Evolutionary conservation across 1,140 invertebrate species (phyloP), one percentile per base, ranked within the genome.

Genomic region (Trichonephila clavipes): DNA sequence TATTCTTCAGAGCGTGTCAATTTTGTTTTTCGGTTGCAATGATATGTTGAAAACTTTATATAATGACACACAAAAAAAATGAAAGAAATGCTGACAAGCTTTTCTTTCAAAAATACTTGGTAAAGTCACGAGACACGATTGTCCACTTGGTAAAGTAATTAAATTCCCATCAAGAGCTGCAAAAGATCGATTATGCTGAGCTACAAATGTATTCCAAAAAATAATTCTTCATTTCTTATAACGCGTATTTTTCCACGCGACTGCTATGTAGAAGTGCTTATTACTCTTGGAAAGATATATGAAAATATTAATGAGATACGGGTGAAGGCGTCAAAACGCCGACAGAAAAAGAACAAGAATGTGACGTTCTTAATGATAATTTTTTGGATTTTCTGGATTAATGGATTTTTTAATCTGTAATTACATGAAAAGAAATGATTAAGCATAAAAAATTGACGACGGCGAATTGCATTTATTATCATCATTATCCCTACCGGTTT

Each of bases 111-210:
- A 64, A 58, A 21, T 40, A 40, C 61, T 88, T 85, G 59, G 28
- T 64, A 58, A 88, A 88, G 61, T 88, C 86, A 88, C 28, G 18
- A 58, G 51, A 34, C 28, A n/a, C 62, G 86, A 88, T 44, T 88
- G 86, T 88, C 86, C 62, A 88, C 86, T 88, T 88, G 61, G 86
- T 40, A 40, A 83, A 88, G 86, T 88, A 88, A 88, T 88, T 88
- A 88, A 88, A 88, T 88, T 88, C 86, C 86, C 62, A 88, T 88
- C 86, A 88, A 83, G 82, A 83, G 21, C 82, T 83, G 82, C 82
- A 66, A 62, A 44, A 40, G 61, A 88, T 88, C 86, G 86, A 88
- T 88, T 88, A 88, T 18, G 28, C 82, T 59, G 44, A n/a, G 44
- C 82, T 83, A 83, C 82, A 83, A 58, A 83, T 58, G 51, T 83